Evolutionary conservation across 2,113 vertebrate genomes (phyloP).

Genomic region (Neopipo cinnamomea): DNA sequence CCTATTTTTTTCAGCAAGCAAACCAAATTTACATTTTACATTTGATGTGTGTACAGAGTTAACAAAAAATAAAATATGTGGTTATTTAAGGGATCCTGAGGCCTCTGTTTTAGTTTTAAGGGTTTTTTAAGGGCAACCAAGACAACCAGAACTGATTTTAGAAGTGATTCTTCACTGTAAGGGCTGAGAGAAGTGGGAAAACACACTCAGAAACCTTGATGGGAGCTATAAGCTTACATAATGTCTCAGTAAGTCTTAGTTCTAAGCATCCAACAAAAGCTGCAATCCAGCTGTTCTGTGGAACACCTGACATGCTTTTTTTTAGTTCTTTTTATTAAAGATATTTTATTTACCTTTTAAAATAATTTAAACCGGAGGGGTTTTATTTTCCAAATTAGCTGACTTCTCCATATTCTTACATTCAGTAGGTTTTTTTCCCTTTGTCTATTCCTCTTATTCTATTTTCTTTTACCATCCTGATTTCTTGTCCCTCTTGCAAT

Average conservation of each 20-base stretch:
- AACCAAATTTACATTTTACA: background rate
- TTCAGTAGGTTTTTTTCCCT: background rate
- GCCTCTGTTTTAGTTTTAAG: background rate
- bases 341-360: background rate
- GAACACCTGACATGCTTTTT: background rate
- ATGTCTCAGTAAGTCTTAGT: background rate
- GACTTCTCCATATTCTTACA: background rate
- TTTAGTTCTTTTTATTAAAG: background rate
- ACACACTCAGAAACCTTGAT: background rate
- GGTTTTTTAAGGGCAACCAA: slow-evolving; percentile 31
- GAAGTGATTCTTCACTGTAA: background rate
- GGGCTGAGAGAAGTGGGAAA: background rate
- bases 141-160: slow-evolving; percentile 2
- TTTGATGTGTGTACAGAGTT: background rate
- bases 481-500: background rate
- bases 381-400: background rate
- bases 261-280: background rate
- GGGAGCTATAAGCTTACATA: background rate
- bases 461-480: background rate
- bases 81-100: background rate
- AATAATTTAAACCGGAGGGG: background rate
- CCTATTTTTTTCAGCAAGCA: background rate
- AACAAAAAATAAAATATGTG: slow-evolving; percentile 6
- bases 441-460: background rate
- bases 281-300: background rate